Conservation (phyloP, 2,888 invertebrate species). For the Metopia argyrocephala region DNA sequence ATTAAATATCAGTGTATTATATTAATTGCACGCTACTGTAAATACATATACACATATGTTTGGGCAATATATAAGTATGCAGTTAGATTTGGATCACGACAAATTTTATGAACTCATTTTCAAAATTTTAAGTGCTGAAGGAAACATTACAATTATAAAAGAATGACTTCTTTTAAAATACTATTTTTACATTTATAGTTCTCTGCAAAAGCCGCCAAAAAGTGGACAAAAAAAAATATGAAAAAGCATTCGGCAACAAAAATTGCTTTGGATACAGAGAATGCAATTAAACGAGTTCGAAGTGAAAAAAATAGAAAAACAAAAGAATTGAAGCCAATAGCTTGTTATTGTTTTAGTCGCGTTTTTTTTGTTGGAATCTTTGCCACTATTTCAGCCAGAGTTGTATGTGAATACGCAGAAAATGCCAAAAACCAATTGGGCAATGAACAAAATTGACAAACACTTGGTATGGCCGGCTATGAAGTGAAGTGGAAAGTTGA, state of each 20-base stretch:
- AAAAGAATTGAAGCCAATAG: constrained; percentile 8
- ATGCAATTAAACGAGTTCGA: constrained; percentile 42
- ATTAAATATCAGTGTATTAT: no score
- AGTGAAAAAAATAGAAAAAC: background rate
- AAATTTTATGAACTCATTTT: no score
- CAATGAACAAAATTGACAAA: constrained; percentile 17
- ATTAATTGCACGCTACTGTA: no score
- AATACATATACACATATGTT: no score
- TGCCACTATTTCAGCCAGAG: background rate
- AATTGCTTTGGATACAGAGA: constrained; percentile 52
- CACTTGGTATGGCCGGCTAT: background rate
- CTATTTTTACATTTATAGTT: background rate
- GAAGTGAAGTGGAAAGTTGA: constrained; percentile 40
- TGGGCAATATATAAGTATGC: no score
- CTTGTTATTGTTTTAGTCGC: constrained; percentile 25
- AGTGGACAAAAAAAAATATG: background rate
- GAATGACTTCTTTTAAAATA: constrained; percentile 1
- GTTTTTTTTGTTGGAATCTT: background rate
- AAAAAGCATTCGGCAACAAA: constrained; percentile 39
- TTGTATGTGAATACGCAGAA: constrained; percentile 11
- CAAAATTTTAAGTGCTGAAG: no score
- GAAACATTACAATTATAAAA: background rate
- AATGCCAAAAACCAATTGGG: constrained; percentile 6
- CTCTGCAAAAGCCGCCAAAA: background rate
- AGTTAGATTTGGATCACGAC: no score